Percentiles rank a stretch among this genome's conserved stretches.
These are phyloP conservation scores for Drosophila pachea DNA, from an alignment of 1,140 invertebrate species.

Conservation along the genomic window DNA sequence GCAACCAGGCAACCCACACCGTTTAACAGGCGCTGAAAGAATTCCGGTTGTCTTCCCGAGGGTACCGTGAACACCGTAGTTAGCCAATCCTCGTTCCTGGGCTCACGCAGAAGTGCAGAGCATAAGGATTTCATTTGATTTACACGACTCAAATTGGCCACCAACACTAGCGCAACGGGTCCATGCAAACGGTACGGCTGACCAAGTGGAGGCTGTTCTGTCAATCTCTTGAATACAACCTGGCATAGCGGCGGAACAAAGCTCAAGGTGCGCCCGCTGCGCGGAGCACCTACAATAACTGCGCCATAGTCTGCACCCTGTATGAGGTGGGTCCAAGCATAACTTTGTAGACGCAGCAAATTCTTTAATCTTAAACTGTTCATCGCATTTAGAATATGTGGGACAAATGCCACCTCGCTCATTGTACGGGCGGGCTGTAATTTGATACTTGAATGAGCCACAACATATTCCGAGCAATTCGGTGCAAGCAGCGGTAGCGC, in stretches of 20 bases:
- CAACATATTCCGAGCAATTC: conserved; percentile 45
- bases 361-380: conserved; percentile 21
- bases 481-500: conserved; percentile 18
- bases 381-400: conserved; percentile 39
- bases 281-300: conserved; percentile 48
- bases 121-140: conserved; percentile 32
- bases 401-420: conserved; percentile 36
- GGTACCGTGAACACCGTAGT: conserved; percentile 37
- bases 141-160: conserved; percentile 23
- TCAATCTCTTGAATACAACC: not conserved
- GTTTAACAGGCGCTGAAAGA: conserved; percentile 34
- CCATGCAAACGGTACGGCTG: conserved; percentile 9
- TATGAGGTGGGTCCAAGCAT: conserved; percentile 48
- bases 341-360: conserved; percentile 53
- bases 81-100: conserved; percentile 3
- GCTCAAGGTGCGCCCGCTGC: conserved; percentile 52
- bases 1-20: conserved; percentile 49
- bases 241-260: conserved; percentile 58
- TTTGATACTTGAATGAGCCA: conserved; percentile 23
- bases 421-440: conserved; percentile 30
- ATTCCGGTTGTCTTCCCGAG: not conserved
- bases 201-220: not conserved
- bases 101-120: conserved; percentile 25
- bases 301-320: conserved; percentile 32
- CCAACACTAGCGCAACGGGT: conserved; percentile 35